Evolutionary conservation across 2,888 invertebrate genomes (phyloP).

Genomic region (Thumatha senex): DNA sequence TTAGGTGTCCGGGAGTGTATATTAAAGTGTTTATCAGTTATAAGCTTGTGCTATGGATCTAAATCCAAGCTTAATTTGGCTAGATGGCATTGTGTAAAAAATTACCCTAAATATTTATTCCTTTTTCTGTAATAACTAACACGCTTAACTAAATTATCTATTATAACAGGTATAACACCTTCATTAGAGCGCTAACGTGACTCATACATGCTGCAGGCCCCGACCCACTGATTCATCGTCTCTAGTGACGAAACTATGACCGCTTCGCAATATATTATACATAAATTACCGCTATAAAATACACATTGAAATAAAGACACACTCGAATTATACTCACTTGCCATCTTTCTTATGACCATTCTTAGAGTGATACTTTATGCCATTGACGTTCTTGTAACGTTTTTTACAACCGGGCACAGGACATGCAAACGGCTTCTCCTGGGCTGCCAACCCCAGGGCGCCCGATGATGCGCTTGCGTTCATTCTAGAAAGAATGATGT

Average conservation of each 20-base stretch:
- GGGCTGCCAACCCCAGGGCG: constrained; percentile 68
- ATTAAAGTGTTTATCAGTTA: too few species aligned
- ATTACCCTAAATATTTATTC: too few species aligned
- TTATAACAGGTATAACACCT: neutral
- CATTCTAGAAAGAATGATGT: constrained; percentile 48
- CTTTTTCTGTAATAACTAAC: too few species aligned
- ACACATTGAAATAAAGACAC: too few species aligned
- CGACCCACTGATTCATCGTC: neutral
- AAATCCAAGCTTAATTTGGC: too few species aligned
- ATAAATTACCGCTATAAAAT: neutral
- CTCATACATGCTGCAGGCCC: neutral
- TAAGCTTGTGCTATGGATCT: too few species aligned
- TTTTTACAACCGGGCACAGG: constrained; percentile 94
- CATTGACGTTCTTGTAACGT: constrained; percentile 94
- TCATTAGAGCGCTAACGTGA: neutral
- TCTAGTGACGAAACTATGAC: neutral
- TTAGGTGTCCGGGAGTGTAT: too few species aligned
- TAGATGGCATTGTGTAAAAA: too few species aligned
- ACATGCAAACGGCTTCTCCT: constrained; percentile 92
- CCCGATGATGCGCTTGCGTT: constrained; percentile 64
- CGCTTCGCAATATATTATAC: neutral
- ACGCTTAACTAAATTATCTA: neutral
- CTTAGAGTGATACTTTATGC: constrained; percentile 94
- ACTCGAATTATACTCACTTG: constrained; percentile 83
- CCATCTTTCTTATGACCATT: constrained; percentile 94